Conservation (phyloP, 2,888 invertebrate genomes). For the Sinodicranocentrus sp. region DNA sequence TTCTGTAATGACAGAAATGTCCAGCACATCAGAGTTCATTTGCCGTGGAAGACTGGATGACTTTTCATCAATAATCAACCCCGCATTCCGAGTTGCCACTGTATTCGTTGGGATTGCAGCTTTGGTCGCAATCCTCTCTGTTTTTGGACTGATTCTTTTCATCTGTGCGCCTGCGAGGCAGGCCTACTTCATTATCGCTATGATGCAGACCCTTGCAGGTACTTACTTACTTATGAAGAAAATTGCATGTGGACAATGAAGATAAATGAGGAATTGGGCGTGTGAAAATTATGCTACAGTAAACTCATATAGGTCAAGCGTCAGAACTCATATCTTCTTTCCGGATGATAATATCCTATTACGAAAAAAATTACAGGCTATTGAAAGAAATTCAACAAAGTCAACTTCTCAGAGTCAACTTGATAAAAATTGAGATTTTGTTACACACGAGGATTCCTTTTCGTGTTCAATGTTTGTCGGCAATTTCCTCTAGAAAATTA, state of each 20-base stretch:
- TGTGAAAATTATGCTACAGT: background rate
- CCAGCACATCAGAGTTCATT: conserved; percentile 81
- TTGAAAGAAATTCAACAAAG: too few relatives aligned
- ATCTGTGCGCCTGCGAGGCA: conserved; percentile 95
- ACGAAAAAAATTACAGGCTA: too few relatives aligned
- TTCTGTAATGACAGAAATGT: conserved; percentile 74
- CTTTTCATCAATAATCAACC: conserved; percentile 88
- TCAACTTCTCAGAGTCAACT: too few relatives aligned
- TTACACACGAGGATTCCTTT: background rate
- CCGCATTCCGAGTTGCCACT: conserved; percentile 91
- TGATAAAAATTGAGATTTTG: too few relatives aligned
- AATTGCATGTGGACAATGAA: background rate
- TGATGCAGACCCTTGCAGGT: conserved; percentile 98
- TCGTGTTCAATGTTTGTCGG: background rate
- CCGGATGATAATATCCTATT: too few relatives aligned
- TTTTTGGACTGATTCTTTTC: conserved; percentile 92
- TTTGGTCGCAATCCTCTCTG: conserved; percentile 89
- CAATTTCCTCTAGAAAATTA: conserved; percentile 17
- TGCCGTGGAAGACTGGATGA: conserved; percentile 92
- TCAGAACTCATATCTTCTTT: background rate
- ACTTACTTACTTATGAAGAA: background rate
- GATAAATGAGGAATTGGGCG: background rate
- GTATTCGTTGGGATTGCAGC: conserved; percentile 93
- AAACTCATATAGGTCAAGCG: conserved; percentile 13
- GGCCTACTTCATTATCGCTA: conserved; percentile 95